Evolutionary conservation across 2,888 invertebrate genomes (phyloP).

Genomic region (Agriotes lineatus): DNA sequence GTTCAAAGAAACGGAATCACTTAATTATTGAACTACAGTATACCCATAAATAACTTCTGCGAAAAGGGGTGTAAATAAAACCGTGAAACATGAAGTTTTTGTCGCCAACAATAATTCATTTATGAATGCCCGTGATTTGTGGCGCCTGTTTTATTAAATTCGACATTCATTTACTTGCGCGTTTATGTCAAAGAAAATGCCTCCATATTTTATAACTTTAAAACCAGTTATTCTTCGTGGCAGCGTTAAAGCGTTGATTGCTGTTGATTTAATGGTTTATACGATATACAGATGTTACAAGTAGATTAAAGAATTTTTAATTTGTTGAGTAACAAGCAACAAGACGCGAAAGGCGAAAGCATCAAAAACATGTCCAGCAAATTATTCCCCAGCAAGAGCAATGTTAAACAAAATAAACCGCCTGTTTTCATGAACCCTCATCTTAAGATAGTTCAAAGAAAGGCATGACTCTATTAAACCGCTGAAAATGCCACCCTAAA

Average conservation of each 20-base stretch:
- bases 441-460: conserved; percentile 28
- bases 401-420: conserved; percentile 6
- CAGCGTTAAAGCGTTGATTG: background rate
- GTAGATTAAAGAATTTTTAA: too few species aligned
- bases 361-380: too few species aligned
- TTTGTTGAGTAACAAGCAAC: too few species aligned
- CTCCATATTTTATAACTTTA: conserved; percentile 9
- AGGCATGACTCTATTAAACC: conserved; percentile 41
- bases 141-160: conserved; percentile 21
- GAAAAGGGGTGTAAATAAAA: conserved; percentile 11
- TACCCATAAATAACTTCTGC: too few species aligned
- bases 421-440: conserved; percentile 8
- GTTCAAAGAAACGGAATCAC: too few species aligned
- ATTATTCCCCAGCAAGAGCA: too few species aligned
- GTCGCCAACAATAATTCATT: conserved; percentile 21
- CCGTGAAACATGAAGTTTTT: conserved; percentile 15
- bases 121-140: conserved; percentile 9
- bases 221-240: conserved; percentile 8
- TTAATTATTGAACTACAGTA: too few species aligned
- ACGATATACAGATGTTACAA: too few species aligned
- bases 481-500: conserved; percentile 37
- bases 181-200: conserved; percentile 14
- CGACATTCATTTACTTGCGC: conserved; percentile 22
- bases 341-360: too few species aligned
- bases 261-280: background rate